Evolutionary conservation across 2,113 vertebrate genomes (phyloP), one percentile per base, ranked within the genome.

Genomic region (Pygoscelis antarcticus): DNA sequence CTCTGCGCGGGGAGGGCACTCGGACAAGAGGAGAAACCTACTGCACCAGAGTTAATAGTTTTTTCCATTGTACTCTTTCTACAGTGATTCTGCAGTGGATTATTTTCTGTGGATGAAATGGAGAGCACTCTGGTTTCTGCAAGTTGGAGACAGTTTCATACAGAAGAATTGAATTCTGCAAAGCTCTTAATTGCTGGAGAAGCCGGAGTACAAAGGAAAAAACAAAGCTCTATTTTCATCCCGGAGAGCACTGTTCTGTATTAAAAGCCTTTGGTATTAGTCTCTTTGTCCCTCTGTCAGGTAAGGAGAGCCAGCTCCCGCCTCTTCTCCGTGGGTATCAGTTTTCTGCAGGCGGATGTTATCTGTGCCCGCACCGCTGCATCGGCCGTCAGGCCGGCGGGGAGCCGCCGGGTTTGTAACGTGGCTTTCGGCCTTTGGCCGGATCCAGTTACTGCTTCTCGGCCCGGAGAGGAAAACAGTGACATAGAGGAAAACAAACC

Each of bases 1-100:
- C 49, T 44, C 36, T 40, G 55, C 10, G 0, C 0, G 0, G 34
- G 36, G 49, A 52, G 17, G 21, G 17, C 54, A 20, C 5, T 16
- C 55, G 13, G 42, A 6, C 4, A 6, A 10, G 51, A 26, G 7
- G 25, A 21, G 23, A 40, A 30, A 16, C 25, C 74, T 13, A 2
- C 27, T 7, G 34, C 51, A 3, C 9, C 9, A 8, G 13, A 13
- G 9, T 16, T 4, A 10, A 8, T 36, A 2, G 11, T 61, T 44
- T 38, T 51, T 49, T 23, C 64, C 54, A 1, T 38, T 23, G 10
- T 15, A 6, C 17, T 5, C 19, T 27, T 40, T 16, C 52, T 18
- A 9, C 17, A 8, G 21, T 1, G 23, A 42, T 34, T 12, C 74
- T 25, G 25, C 46, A 25, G 61, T 0, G 1, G 62, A 40, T 83